phyloP scores from a whole-genome alignment of 2,888 invertebrate species.

The Tortrix viridana region DNA sequence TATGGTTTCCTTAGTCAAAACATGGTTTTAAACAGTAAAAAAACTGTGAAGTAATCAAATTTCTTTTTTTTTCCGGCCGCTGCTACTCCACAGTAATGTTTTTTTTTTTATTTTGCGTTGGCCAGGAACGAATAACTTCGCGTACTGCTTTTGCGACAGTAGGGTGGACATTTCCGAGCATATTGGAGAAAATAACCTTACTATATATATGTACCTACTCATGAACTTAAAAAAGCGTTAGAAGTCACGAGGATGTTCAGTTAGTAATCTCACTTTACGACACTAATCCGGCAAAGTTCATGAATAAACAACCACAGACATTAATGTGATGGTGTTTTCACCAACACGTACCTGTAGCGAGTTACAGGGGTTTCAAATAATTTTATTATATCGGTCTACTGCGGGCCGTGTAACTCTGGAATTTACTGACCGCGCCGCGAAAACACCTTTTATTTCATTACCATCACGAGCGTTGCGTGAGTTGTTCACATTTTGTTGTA shows the following conservation, averaged over 20 bases:
- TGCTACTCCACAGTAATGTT: no score
- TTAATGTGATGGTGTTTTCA: background rate
- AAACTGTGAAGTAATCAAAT: no score
- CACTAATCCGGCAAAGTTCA: background rate
- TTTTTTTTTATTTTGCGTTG: no score
- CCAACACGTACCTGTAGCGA: conserved; percentile 9
- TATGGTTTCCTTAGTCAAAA: no score
- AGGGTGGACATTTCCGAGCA: no score
- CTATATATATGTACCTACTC: no score
- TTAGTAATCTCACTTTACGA: conserved; percentile 10
- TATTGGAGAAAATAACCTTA: no score
- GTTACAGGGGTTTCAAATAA: conserved; percentile 30
- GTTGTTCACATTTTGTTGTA: conserved; percentile 66
- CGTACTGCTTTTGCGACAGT: no score
- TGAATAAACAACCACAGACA: conserved; percentile 10
- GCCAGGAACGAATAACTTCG: no score
- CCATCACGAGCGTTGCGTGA: conserved; percentile 62
- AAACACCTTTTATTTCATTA: conserved; percentile 38
- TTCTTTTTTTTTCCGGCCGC: no score
- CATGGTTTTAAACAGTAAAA: no score
- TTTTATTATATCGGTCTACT: conserved; percentile 22
- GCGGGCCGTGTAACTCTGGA: conserved; percentile 27
- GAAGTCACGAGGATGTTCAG: background rate
- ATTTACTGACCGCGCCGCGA: conserved; percentile 23
- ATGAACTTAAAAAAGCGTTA: background rate